Evolutionary conservation across 1,140 invertebrate genomes (phyloP).

Genomic region (Lineus longissimus): DNA sequence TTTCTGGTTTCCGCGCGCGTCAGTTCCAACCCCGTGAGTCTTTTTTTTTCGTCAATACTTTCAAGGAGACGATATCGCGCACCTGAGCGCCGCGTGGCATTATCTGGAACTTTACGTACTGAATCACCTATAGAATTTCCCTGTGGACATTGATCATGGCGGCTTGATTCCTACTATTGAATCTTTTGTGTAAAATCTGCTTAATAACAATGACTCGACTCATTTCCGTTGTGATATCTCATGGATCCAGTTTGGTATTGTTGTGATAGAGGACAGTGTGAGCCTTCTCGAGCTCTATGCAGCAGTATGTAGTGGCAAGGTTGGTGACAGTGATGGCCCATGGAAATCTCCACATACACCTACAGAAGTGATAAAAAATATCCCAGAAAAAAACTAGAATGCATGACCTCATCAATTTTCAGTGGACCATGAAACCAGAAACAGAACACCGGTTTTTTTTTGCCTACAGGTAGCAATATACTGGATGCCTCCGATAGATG

Average conservation of each 20-base stretch:
- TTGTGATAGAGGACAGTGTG: background rate
- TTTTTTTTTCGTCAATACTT: too few species aligned
- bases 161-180: background rate
- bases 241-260: background rate
- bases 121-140: background rate
- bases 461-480: too few species aligned
- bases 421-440: too few species aligned
- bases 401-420: background rate
- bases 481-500: too few species aligned
- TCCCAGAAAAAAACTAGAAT: background rate
- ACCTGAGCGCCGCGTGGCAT: too few species aligned
- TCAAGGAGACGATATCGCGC: too few species aligned
- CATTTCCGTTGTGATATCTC: background rate
- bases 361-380: background rate
- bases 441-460: too few species aligned
- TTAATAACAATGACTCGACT: constrained; percentile 11
- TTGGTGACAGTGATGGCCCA: background rate
- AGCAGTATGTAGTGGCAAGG: background rate
- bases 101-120: background rate
- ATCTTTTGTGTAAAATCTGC: constrained; percentile 16
- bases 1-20: too few species aligned
- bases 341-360: background rate
- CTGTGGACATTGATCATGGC: background rate
- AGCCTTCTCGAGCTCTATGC: background rate
- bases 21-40: too few species aligned